Percentiles rank a stretch among this genome's conserved stretches.
Conservation (phyloP, 2,113 vertebrate species). For the Larimichthys crocea region DNA sequence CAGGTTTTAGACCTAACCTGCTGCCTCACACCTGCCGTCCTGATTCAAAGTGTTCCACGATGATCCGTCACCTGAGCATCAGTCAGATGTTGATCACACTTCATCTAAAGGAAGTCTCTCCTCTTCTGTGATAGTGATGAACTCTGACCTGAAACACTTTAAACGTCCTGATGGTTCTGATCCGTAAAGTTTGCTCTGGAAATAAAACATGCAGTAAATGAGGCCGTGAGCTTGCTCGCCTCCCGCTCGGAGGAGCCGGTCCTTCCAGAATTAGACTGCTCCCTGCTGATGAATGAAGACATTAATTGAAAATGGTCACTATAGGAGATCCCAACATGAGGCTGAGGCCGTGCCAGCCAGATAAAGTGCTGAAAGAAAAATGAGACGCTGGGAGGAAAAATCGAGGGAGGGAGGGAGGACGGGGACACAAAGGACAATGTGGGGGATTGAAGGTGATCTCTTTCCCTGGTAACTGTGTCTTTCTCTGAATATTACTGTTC, state of each 20-base stretch:
- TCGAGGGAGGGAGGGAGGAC: conserved; percentile 27
- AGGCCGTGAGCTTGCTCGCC: conserved; percentile 4
- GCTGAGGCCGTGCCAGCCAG: conserved; percentile 49
- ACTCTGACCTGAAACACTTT: neutral
- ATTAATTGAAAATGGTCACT: conserved; percentile 75
- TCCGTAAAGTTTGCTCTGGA: neutral
- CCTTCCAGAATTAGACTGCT: conserved; percentile 59
- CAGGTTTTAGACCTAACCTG: neutral
- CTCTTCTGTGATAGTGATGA: neutral
- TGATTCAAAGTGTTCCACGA: no score
- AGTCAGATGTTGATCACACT: no score
- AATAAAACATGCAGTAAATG: neutral
- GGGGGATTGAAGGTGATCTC: conserved; percentile 65
- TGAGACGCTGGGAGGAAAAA: conserved; percentile 55
- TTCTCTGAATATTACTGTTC: conserved; percentile 1
- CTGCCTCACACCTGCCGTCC: no score
- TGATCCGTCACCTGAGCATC: no score
- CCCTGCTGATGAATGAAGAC: conserved; percentile 72
- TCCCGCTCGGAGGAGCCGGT: conserved; percentile 24
- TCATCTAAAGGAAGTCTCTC: no score
- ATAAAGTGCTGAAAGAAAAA: conserved; percentile 69
- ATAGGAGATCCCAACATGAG: conserved; percentile 69
- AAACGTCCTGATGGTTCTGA: neutral
- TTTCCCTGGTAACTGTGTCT: neutral
- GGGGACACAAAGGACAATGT: conserved; percentile 66